These are phyloP conservation scores for Heliconius hermathena DNA, from an alignment of 1,140 invertebrate species.

Conservation along the genomic window DNA sequence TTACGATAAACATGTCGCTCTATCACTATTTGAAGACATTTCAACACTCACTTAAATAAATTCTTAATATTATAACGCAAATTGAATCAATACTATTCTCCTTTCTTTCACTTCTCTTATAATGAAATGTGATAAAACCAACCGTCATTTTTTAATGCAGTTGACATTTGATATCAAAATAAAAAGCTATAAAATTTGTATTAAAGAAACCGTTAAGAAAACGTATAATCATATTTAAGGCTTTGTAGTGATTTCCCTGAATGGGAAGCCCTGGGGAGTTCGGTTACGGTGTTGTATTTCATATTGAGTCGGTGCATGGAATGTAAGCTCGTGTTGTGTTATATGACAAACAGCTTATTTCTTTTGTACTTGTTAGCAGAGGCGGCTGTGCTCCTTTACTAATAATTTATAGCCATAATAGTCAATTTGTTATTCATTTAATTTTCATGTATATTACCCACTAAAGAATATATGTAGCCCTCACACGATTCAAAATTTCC, in stretches of 20 bases:
- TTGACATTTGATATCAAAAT: slow-evolving; percentile 5
- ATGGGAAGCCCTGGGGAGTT: slow-evolving; percentile 33
- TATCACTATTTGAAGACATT: too few species aligned
- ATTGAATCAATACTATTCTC: too few species aligned
- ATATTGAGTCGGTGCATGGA: slow-evolving; percentile 7
- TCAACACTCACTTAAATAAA: too few species aligned
- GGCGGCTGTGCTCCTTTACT: neutral
- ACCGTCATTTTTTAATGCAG: neutral
- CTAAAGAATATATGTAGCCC: neutral
- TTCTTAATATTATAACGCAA: too few species aligned
- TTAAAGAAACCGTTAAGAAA: slow-evolving; percentile 12
- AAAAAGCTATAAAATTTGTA: slow-evolving; percentile 2
- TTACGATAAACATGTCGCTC: too few species aligned
- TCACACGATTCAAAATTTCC: too few species aligned
- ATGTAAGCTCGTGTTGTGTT: neutral
- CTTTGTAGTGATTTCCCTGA: slow-evolving; percentile 35
- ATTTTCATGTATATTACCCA: neutral
- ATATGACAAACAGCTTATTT: slow-evolving; percentile 5
- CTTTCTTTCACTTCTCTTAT: too few species aligned
- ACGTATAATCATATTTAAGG: slow-evolving; percentile 28
- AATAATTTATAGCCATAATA: neutral
- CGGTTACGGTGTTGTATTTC: slow-evolving; percentile 30
- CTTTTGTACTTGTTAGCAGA: neutral
- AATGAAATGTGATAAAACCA: too few species aligned
- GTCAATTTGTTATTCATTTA: neutral